Base-by-base conservation (phyloP, 2,888 invertebrate species). In the Trissoscelio sp. region DNA sequence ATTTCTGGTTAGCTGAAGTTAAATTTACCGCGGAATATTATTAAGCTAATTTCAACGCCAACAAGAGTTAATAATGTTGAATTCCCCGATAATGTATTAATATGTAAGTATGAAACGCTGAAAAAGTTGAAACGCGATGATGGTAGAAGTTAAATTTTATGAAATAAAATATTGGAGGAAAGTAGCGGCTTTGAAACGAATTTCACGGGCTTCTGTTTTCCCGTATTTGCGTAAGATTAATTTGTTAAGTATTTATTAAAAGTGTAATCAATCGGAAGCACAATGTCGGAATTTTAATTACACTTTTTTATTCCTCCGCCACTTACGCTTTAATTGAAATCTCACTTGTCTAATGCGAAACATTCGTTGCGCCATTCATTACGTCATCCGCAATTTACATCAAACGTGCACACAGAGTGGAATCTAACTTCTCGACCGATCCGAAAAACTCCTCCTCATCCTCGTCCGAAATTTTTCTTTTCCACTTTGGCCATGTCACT, bases 371-470 rank as follows among this genome's bases (percentile, higher is more conserved):
- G 14, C 51, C 31, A 67, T 67, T 67, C 51, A 69, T 67, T 64
- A 66, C 57, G 57, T 48, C 34, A 42, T 70, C 34, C 57, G 31
- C 51, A 64, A 58, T 67, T 75, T 75, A 70, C 70, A 53, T 55
- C 42, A 64, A 62, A 55, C 60, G 9, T 20, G 42, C 31, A 24
- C 31, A 24, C 16, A 48, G 16, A 34, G 22, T 16, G 9, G 46
- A 62, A 60, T 62, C 46, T 7, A 78, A 62, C 62, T 70, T 70
- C 37, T 16, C 11, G 14, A 0, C 18, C 4, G 42, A 78, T 37
- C 6, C 78, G 22, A 70, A 78, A 78, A 78, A 74, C 46, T 64
- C 2, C 67, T 57, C n/a, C 58, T 44, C 48, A 57, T 39, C 7
- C 58, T 34, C 31, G 18, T 6, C 16, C 31, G 14, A 48, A 69